These are phyloP conservation scores for Mactra quadrangularis DNA, from an alignment of 1,140 invertebrate species.

Conservation along the genomic window DNA sequence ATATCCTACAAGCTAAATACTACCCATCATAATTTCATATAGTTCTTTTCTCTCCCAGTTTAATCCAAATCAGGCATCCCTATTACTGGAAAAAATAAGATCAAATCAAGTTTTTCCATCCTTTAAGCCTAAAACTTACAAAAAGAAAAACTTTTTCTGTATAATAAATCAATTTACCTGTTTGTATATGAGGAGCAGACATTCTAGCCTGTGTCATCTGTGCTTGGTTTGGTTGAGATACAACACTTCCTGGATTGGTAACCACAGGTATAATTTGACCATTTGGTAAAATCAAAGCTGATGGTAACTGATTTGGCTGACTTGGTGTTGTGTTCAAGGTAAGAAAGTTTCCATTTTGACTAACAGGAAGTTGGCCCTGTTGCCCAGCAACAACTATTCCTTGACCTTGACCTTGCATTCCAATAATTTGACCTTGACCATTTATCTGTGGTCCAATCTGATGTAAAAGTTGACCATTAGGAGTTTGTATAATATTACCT, in stretches of 20 bases:
- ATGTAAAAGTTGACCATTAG: conserved; percentile 48
- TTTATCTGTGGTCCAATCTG: conserved; percentile 56
- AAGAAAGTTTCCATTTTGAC: conserved; percentile 66
- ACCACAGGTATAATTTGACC: conserved; percentile 84
- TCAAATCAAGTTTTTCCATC: too few species aligned
- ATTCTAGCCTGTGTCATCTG: conserved; percentile 45
- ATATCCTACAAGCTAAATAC: too few species aligned
- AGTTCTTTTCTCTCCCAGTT: too few species aligned
- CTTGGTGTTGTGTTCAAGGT: conserved; percentile 73
- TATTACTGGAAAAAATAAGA: too few species aligned
- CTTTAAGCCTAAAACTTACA: too few species aligned
- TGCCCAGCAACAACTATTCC: conserved; percentile 49
- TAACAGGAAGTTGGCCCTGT: conserved; percentile 45
- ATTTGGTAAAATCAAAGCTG: conserved; percentile 83
- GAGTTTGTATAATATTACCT: conserved; percentile 50
- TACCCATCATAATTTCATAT: too few species aligned
- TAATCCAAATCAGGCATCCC: too few species aligned
- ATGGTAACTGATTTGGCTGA: conserved; percentile 78
- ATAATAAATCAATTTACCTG: too few species aligned
- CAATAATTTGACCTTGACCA: conserved; percentile 62
- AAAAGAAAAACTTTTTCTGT: too few species aligned
- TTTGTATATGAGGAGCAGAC: conserved; percentile 48
- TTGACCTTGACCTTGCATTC: conserved; percentile 64
- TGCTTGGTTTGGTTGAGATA: conserved; percentile 36
- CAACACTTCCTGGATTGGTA: conserved; percentile 80